A percentile compares a stretch with the other conserved stretches of the same genome.
phyloP scores from a whole-genome alignment of 2,888 invertebrate species.

The Ennomos quercinarius region DNA sequence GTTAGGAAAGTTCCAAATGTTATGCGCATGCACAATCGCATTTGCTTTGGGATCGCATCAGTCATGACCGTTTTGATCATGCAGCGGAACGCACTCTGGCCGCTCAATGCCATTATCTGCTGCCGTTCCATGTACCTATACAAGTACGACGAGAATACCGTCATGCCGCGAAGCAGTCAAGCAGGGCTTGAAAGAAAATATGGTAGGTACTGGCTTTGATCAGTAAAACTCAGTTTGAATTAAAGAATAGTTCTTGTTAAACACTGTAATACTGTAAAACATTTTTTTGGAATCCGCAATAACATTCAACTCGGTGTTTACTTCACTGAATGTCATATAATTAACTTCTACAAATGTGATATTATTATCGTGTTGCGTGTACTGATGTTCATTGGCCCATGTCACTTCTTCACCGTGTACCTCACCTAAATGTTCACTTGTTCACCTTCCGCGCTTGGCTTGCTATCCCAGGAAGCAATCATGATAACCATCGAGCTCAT shows the following conservation, averaged over 20 bases:
- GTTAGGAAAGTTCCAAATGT: conserved; percentile 33
- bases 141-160: neutral
- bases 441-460: conserved; percentile 31
- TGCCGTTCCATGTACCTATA: conserved; percentile 15
- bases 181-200: too few species aligned
- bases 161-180: neutral
- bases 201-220: too few species aligned
- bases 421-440: conserved; percentile 29
- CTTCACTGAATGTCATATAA: too few species aligned
- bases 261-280: too few species aligned
- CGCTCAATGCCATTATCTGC: conserved; percentile 53
- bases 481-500: conserved; percentile 55
- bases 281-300: too few species aligned
- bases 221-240: too few species aligned
- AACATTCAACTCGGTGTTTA: too few species aligned
- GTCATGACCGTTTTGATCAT: conserved; percentile 62
- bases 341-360: too few species aligned
- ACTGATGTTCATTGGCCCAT: neutral
- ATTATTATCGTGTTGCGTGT: too few species aligned
- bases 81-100: conserved; percentile 56
- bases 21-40: conserved; percentile 45
- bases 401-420: neutral
- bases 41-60: conserved; percentile 49
- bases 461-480: conserved; percentile 59
- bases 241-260: too few species aligned